phyloP scores from a whole-genome alignment of 2,888 invertebrate genomes.

The Phanerotoma sp. region DNA sequence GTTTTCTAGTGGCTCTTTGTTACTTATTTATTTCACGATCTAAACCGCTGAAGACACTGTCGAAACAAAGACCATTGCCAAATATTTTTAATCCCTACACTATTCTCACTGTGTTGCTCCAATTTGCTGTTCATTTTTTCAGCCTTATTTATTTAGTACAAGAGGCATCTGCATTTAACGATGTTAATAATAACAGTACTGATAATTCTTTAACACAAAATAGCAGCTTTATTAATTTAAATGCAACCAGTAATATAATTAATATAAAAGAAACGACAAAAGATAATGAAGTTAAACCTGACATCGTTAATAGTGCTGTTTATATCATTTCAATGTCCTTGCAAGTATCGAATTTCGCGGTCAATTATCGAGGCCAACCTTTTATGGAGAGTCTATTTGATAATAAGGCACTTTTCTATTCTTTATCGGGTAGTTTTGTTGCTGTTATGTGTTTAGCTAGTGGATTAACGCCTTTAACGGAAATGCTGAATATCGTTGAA shows the following conservation, averaged over 20 bases:
- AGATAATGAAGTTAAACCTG: conserved; percentile 86
- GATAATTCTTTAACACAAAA: too few relatives aligned
- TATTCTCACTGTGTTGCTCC: conserved; percentile 88
- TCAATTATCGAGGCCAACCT: conserved; percentile 98
- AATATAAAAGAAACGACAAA: conserved; percentile 27
- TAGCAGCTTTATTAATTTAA: too few relatives aligned
- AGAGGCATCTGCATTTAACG: conserved; percentile 72
- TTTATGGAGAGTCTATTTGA: conserved; percentile 96
- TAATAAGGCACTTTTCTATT: conserved; percentile 91
- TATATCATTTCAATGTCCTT: conserved; percentile 97
- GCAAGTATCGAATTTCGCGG: conserved; percentile 97
- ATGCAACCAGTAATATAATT: neutral
- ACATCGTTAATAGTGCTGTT: conserved; percentile 95
- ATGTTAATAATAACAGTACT: conserved; percentile 67
- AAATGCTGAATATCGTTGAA: conserved; percentile 93
- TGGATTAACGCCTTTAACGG: conserved; percentile 83
- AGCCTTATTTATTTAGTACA: conserved; percentile 88
- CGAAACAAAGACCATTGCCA: conserved; percentile 91
- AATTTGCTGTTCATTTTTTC: conserved; percentile 93
- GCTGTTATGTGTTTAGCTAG: conserved; percentile 83
- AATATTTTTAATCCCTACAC: conserved; percentile 99
- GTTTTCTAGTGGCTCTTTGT: conserved; percentile 91
- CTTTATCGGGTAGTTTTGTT: conserved; percentile 79
- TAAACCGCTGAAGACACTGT: conserved; percentile 92
- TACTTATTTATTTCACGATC: conserved; percentile 98